phyloP scores from a whole-genome alignment of 2,113 vertebrate species.

The Proteles cristata region DNA sequence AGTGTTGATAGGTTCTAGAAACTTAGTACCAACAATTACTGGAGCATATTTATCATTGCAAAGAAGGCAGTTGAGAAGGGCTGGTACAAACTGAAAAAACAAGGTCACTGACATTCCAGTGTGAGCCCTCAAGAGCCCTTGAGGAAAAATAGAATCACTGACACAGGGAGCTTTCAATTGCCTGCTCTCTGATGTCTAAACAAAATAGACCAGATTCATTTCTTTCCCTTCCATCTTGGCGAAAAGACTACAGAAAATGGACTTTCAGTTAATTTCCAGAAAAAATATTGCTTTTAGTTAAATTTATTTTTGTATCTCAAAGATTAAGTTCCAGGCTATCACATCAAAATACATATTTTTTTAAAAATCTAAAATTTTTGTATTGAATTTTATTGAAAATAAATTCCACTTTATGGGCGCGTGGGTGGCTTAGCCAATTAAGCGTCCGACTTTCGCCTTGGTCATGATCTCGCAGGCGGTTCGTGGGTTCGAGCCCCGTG shows the following conservation, averaged over 20 bases:
- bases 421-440: no score
- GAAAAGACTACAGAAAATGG: conserved; percentile 37
- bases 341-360: background rate
- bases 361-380: conserved; percentile 4
- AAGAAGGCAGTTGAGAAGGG: background rate
- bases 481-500: no score
- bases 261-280: background rate
- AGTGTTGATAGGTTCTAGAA: background rate
- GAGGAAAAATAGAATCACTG: conserved; percentile 15
- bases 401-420: background rate
- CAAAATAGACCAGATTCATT: background rate
- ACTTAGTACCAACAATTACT: background rate
- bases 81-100: conserved; percentile 15
- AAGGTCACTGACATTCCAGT: background rate
- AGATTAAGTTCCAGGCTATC: background rate
- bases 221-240: background rate
- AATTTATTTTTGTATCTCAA: conserved; percentile 12
- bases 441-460: no score
- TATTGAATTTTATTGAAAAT: conserved; percentile 2
- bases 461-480: no score
- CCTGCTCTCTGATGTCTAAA: conserved; percentile 4
- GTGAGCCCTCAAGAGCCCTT: conserved; percentile 62
- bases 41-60: background rate
- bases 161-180: conserved; percentile 24
- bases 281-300: conserved; percentile 18